Evolutionary conservation across 2,797 vertebrate species (phyloP).

Genomic region (Neoniphon sammara): DNA sequence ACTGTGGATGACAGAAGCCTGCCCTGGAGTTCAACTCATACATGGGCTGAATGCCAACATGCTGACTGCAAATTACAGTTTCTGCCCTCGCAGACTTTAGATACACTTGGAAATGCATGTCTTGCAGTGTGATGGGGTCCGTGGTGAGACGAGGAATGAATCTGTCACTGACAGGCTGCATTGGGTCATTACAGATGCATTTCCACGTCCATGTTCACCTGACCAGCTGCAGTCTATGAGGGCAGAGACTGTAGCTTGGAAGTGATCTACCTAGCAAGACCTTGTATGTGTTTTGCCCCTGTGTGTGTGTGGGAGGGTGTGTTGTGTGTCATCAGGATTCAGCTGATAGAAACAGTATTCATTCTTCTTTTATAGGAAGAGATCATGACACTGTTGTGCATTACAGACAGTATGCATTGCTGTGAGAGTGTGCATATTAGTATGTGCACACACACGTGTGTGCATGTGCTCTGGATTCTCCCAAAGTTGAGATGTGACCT

Average conservation of each 20-base stretch:
- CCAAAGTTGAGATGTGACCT: constrained; percentile 34
- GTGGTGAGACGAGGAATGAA: constrained; percentile 39
- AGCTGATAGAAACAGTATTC: too few relatives aligned
- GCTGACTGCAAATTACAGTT: constrained; percentile 11
- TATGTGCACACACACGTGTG: too few relatives aligned
- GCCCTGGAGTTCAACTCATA: constrained; percentile 37
- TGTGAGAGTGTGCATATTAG: too few relatives aligned
- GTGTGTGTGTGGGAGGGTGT: constrained; percentile 24
- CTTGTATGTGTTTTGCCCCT: too few relatives aligned
- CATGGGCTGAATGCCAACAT: constrained; percentile 49
- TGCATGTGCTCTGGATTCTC: constrained; percentile 11
- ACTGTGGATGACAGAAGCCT: constrained; percentile 34
- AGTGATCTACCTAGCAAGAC: constrained; percentile 33
- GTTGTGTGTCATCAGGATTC: constrained; percentile 1
- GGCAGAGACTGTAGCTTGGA: constrained; percentile 6
- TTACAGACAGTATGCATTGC: too few relatives aligned
- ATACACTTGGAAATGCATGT: constrained; percentile 21
- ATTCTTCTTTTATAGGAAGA: constrained; percentile 15
- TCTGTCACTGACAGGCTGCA: constrained; percentile 42
- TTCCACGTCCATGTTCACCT: constrained; percentile 27
- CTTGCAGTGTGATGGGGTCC: constrained; percentile 32
- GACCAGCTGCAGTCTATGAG: constrained; percentile 17
- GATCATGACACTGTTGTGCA: constrained; percentile 32
- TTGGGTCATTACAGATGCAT: constrained; percentile 45
- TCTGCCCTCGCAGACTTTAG: constrained; percentile 21